Evolutionary conservation across 2,113 vertebrate species (phyloP), one percentile per base, ranked within the genome.

Genomic region (Halcyon malimbica): DNA sequence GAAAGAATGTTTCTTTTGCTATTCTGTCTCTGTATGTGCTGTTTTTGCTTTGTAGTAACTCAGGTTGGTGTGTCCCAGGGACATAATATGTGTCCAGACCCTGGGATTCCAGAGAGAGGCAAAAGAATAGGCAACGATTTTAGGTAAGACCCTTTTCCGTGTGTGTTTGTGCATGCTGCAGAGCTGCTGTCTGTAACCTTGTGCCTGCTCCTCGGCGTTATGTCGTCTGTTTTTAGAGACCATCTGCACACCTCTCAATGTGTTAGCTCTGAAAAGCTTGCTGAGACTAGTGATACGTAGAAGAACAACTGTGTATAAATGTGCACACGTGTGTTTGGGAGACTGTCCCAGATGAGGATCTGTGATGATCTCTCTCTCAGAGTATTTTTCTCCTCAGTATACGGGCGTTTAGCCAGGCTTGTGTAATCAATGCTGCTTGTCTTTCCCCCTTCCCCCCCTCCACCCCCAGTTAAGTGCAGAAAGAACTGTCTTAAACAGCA

Each of bases 51-150:
- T 98, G 97, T 98, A 99, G 99, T 99, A 98, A 99, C 99, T 97
- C 99, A 99, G 98, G 99, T 99, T 99, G 99, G 99, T 94, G 99
- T 99, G 83, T 99, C 99, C 81, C 99, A 99, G 98, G 99, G 99
- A 95, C 99, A 99, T 98, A 99, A 99, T 98, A 99, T 99, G 99
- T 99, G 99, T 98, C 99, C 99, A 95, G 99, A 99, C 96, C 99
- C 99, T 65, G 99, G 99, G 96, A 99, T 99, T 97, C 99, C 99
- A 14, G 99, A 99, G 97, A 98, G 98, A 97, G 99, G 99, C 88
- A 99, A 99, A 99, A 99, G 99, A 98, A 99, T 99, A 99, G 99
- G 99, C 96, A 98, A 98, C 39, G 99, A 99, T 96, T 99, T 99
- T 98, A 99, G 99, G 99, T 99, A 98, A 99, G 98, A 91, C 20